Conservation (phyloP, 2,113 vertebrate genomes). For the Casuarius casuarius region DNA sequence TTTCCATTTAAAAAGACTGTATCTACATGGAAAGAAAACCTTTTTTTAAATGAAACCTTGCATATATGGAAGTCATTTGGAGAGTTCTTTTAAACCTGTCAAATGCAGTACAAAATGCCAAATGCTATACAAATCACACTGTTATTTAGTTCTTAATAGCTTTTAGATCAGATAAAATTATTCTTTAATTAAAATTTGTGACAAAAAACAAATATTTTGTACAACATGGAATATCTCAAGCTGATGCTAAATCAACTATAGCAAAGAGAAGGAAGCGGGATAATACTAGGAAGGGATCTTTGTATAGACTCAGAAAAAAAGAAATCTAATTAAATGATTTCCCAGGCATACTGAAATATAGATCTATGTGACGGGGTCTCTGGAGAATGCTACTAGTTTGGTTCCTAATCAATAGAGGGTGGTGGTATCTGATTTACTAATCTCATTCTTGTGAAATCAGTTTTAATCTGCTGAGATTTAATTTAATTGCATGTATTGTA, state of each 20-base stretch:
- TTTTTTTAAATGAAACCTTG: rapidly evolving
- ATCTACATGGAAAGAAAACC: not conserved
- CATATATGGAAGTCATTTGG: not conserved
- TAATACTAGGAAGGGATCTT: not conserved
- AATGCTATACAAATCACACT: not conserved
- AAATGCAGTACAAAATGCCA: not conserved
- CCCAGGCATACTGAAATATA: not conserved
- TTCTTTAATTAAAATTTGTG: not conserved
- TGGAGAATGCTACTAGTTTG: not conserved
- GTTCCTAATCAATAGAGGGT: not conserved
- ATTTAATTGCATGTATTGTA: slow-evolving; percentile 29
- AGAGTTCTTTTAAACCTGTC: not conserved
- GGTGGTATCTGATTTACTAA: slow-evolving; percentile 6
- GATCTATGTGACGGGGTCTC: not conserved
- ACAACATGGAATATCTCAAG: not conserved
- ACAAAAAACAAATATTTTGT: not conserved
- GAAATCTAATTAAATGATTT: not conserved
- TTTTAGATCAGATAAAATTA: not conserved
- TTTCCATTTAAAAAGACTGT: not conserved
- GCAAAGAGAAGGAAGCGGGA: not conserved
- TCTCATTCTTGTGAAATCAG: not conserved
- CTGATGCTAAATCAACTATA: not conserved
- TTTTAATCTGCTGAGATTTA: slow-evolving; percentile 5
- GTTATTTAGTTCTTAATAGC: not conserved
- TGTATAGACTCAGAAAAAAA: not conserved